These are phyloP conservation scores for Abscondita cerata DNA, from an alignment of 2,888 invertebrate species.

Conservation along the genomic window DNA sequence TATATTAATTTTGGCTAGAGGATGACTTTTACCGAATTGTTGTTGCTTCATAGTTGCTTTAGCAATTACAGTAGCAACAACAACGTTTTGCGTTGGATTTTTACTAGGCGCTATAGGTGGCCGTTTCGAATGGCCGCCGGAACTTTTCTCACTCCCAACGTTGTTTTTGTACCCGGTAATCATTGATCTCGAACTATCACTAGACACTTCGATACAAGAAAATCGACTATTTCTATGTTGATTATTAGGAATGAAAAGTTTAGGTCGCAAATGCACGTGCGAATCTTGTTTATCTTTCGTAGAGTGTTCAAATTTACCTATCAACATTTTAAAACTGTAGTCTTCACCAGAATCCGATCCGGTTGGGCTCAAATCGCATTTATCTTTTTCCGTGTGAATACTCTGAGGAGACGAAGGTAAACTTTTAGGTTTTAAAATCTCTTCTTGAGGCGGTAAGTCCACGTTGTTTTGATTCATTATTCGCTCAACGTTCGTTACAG, in stretches of 20 bases:
- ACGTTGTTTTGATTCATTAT: slow-evolving; percentile 22
- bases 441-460: slow-evolving; percentile 41
- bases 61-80: slow-evolving; percentile 73
- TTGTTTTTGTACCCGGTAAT: slow-evolving; percentile 47
- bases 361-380: slow-evolving; percentile 39
- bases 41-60: slow-evolving; percentile 80
- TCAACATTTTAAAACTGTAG: slow-evolving; percentile 75
- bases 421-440: slow-evolving; percentile 58
- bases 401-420: slow-evolving; percentile 72
- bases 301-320: slow-evolving; percentile 72
- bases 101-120: slow-evolving; percentile 59
- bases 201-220: slow-evolving; percentile 55
- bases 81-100: slow-evolving; percentile 58
- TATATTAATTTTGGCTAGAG: slow-evolving; percentile 84
- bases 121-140: slow-evolving; percentile 49
- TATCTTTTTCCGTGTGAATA: slow-evolving; percentile 57
- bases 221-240: slow-evolving; percentile 45
- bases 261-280: slow-evolving; percentile 45
- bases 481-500: slow-evolving; percentile 43
- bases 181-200: slow-evolving; percentile 43
- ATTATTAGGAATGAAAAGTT: slow-evolving; percentile 31
- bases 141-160: slow-evolving; percentile 41
- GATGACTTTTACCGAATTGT: slow-evolving; percentile 93
- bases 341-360: slow-evolving; percentile 61
- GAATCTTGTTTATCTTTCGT: slow-evolving; percentile 50